These are phyloP conservation scores for Digitonthophagus gazella DNA, from an alignment of 2,888 invertebrate genomes.

Conservation along the genomic window DNA sequence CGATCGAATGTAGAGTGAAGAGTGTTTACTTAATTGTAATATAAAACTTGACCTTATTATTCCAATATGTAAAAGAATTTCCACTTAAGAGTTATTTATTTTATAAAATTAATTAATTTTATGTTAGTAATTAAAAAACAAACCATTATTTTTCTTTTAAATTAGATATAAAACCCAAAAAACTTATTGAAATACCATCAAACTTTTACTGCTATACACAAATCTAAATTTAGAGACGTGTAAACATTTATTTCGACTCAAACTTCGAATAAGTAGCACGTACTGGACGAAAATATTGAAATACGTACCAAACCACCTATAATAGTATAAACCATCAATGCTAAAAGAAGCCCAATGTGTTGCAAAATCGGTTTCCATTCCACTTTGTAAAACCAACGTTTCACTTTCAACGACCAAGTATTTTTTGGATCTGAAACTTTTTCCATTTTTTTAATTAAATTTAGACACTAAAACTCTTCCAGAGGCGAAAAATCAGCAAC, in stretches of 20 bases:
- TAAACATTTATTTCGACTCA: background rate
- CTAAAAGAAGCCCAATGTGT: constrained; percentile 72
- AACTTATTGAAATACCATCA: too few relatives aligned
- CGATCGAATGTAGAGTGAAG: too few relatives aligned
- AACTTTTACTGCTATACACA: background rate
- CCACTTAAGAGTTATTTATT: too few relatives aligned
- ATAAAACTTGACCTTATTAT: too few relatives aligned
- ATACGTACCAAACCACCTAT: constrained; percentile 73
- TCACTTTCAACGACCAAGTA: background rate
- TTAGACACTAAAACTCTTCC: too few relatives aligned
- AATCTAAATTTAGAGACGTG: background rate
- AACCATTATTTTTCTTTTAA: background rate
- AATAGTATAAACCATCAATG: constrained; percentile 74
- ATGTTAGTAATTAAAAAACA: too few relatives aligned
- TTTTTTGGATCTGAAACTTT: background rate
- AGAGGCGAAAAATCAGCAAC: background rate
- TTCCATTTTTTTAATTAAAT: background rate
- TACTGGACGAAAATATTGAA: background rate
- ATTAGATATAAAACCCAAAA: background rate
- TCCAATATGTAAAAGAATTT: too few relatives aligned
- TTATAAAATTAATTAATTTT: too few relatives aligned
- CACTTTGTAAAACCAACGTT: constrained; percentile 55
- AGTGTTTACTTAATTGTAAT: too few relatives aligned
- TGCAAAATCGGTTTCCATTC: constrained; percentile 67
- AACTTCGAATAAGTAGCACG: background rate